Percentiles rank a stretch among this genome's conserved stretches.
Evolutionary conservation across 2,797 vertebrate genomes (phyloP).

Genomic region (Malacoctenus gilli): DNA sequence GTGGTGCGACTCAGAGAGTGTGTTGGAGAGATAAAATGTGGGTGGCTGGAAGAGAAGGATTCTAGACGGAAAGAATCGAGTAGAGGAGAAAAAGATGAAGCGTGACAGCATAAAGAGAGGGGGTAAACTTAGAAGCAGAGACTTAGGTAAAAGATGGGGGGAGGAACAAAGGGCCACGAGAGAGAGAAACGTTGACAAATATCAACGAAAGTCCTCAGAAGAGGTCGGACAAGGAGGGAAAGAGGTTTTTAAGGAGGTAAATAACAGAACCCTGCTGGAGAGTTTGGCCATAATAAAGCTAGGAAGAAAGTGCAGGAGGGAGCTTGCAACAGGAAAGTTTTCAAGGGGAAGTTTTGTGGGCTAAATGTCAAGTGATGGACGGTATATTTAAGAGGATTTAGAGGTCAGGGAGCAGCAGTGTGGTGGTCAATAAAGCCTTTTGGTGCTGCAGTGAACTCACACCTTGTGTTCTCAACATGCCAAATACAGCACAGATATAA

Average conservation of each 20-base stretch:
- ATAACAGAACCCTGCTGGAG: slow-evolving; percentile 40
- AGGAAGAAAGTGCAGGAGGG: slow-evolving; percentile 43
- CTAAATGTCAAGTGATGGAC: slow-evolving; percentile 37
- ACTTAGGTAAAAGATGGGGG: slow-evolving; percentile 21
- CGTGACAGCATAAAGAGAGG: background rate
- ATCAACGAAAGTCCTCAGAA: slow-evolving; percentile 49
- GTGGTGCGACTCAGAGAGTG: slow-evolving; percentile 27
- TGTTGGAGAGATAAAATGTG: slow-evolving; percentile 28
- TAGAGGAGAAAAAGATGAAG: slow-evolving; percentile 31
- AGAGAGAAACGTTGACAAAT: slow-evolving; percentile 41
- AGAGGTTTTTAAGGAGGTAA: slow-evolving; percentile 50
- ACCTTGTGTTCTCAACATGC: slow-evolving; percentile 5
- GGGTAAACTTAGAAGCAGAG: slow-evolving; percentile 34
- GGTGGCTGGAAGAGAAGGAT: no score
- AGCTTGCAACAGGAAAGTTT: slow-evolving; percentile 28
- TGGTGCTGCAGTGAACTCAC: slow-evolving; percentile 17
- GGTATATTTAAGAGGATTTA: slow-evolving; percentile 34
- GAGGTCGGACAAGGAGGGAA: slow-evolving; percentile 9
- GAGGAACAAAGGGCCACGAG: slow-evolving; percentile 21
- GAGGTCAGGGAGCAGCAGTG: slow-evolving; percentile 25
- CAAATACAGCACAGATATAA: slow-evolving; percentile 11
- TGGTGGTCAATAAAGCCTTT: slow-evolving; percentile 20
- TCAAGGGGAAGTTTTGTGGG: slow-evolving; percentile 13
- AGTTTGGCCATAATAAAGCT: slow-evolving; percentile 53
- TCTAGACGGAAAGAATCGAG: slow-evolving; percentile 14